These are phyloP conservation scores for Emydoidea blandingii DNA, from an alignment of 2,797 vertebrate genomes.

Conservation along the genomic window DNA sequence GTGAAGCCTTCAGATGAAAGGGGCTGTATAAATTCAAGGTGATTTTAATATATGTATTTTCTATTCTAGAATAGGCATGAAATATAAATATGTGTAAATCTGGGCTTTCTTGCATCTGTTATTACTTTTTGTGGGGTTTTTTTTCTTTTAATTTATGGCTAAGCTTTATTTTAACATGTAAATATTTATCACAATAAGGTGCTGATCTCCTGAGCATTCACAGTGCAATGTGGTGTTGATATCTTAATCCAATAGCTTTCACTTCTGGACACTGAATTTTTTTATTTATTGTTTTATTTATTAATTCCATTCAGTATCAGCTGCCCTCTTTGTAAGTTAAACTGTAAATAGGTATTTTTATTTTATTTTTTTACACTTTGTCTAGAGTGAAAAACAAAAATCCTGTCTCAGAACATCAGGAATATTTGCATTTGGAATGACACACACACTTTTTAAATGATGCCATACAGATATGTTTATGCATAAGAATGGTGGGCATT, in stretches of 20 bases:
- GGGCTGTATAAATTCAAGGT: background rate
- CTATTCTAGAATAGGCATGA: background rate
- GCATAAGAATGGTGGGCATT: background rate
- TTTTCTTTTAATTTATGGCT: background rate
- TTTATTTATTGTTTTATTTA: background rate
- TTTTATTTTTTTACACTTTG: too few species aligned
- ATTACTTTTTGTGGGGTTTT: background rate
- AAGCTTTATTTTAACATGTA: background rate
- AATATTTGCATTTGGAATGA: background rate
- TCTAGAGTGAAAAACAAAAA: background rate
- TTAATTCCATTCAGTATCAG: background rate
- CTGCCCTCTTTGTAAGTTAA: background rate
- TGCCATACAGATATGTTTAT: background rate
- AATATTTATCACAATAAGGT: background rate
- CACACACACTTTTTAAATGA: background rate
- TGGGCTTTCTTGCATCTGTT: background rate
- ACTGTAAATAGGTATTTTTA: too few species aligned
- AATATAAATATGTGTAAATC: background rate
- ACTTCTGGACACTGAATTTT: background rate
- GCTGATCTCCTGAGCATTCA: background rate
- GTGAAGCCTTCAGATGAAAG: background rate
- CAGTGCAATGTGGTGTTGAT: background rate
- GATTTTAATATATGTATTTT: background rate
- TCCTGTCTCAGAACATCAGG: background rate
- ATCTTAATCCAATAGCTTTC: background rate